Evolutionary conservation across 2,113 vertebrate species (phyloP).

Genomic region (Typhlomys cinereus): DNA sequence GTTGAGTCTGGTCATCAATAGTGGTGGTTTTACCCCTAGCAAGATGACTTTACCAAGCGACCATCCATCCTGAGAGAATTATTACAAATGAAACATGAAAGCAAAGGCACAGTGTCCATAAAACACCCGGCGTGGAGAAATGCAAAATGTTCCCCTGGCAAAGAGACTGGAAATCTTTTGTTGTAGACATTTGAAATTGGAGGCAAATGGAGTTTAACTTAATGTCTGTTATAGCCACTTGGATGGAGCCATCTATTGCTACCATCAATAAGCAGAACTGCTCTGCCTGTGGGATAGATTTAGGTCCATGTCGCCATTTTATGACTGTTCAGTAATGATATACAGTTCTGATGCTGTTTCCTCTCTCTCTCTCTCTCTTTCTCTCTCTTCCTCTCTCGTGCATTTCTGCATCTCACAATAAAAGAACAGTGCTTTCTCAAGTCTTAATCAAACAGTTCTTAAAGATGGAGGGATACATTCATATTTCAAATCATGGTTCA

Average conservation of each 20-base stretch:
- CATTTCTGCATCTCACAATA: background rate
- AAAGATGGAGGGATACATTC: background rate
- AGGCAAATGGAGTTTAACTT: slow-evolving; percentile 31
- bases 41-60: slow-evolving; percentile 16
- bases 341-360: background rate
- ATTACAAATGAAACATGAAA: slow-evolving; percentile 4
- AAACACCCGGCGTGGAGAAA: background rate
- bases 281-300: background rate
- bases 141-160: background rate
- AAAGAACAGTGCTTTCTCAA: slow-evolving; percentile 28
- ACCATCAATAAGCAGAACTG: background rate
- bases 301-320: background rate
- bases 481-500: background rate
- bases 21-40: background rate
- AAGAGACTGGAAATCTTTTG: background rate
- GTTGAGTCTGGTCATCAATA: background rate
- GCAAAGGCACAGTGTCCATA: background rate
- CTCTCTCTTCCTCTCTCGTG: background rate
- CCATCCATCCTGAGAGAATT: slow-evolving; percentile 7
- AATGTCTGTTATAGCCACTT: background rate
- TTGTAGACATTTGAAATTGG: background rate
- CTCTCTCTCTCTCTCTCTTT: too few species aligned
- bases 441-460: slow-evolving; percentile 3
- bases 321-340: background rate
- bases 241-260: background rate